Percentiles rank a stretch among this genome's conserved stretches.
Evolutionary conservation across 2,888 invertebrate genomes (phyloP).

Genomic region (Ectemnius lituratus): DNA sequence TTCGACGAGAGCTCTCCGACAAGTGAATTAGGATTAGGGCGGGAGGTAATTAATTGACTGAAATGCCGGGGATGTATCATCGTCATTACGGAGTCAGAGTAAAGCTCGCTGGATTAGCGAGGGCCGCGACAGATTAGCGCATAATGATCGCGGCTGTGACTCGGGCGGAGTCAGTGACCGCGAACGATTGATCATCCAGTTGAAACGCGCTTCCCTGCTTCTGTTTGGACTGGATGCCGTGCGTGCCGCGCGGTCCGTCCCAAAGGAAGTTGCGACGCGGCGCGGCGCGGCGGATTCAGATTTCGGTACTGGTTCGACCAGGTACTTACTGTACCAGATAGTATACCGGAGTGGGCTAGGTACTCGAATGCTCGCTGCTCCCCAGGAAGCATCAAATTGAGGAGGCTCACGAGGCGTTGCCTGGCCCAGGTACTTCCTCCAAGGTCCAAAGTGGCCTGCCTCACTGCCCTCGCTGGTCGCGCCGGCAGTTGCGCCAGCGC

Average conservation of each 20-base stretch:
- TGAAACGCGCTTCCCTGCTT: slow-evolving; percentile 4
- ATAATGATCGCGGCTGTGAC: slow-evolving; percentile 44
- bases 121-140: slow-evolving; percentile 54
- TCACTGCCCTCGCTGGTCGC: too few species aligned
- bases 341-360: not conserved
- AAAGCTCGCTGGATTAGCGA: slow-evolving; percentile 68
- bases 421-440: not conserved
- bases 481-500: too few species aligned
- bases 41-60: slow-evolving; percentile 73
- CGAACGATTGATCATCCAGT: slow-evolving; percentile 25
- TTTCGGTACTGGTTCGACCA: slow-evolving; percentile 21
- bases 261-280: not conserved
- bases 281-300: slow-evolving; percentile 4
- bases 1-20: slow-evolving; percentile 49
- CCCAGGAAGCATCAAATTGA: not conserved
- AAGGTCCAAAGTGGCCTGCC: too few species aligned
- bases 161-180: slow-evolving; percentile 28
- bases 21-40: slow-evolving; percentile 69
- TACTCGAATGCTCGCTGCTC: slow-evolving; percentile 10
- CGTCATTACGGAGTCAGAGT: slow-evolving; percentile 67
- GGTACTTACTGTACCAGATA: not conserved
- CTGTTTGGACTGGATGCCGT: not conserved
- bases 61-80: slow-evolving; percentile 64
- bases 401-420: slow-evolving; percentile 48
- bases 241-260: too few species aligned